Conservation (phyloP, 2,113 vertebrate genomes). For the Glareola pratincola region DNA sequence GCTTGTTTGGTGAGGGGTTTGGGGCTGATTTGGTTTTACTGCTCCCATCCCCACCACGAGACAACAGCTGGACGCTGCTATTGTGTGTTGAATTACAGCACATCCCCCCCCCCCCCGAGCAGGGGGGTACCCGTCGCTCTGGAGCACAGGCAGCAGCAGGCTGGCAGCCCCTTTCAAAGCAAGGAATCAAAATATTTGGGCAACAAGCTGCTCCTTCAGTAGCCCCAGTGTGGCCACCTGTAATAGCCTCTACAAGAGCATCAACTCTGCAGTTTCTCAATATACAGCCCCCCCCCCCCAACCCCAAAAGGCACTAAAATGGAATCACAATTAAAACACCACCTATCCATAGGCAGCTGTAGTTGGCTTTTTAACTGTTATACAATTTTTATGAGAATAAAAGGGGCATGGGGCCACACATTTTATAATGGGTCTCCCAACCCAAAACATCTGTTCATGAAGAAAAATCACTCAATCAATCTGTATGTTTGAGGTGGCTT, state of each 20-base stretch:
- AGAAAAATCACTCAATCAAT: not conserved
- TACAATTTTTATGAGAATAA: not conserved
- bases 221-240: not conserved
- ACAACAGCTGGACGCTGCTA: accelerated
- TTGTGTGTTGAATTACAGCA: not conserved
- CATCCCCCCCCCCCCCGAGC: not conserved
- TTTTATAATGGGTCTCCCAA: not conserved
- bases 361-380: not conserved
- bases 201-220: not conserved
- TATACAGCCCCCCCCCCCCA: not conserved
- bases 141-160: not conserved
- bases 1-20: not conserved
- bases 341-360: not conserved
- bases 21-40: not conserved
- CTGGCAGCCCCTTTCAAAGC: not conserved
- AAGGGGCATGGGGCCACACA: not conserved
- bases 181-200: not conserved
- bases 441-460: not conserved
- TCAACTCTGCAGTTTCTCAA: not conserved
- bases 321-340: not conserved
- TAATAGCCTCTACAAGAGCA: not conserved
- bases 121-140: not conserved
- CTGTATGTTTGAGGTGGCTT: not conserved
- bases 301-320: not conserved
- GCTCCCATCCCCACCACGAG: not conserved